A percentile compares a stretch with the other conserved stretches of the same genome.
Conservation (phyloP, 2,797 vertebrate genomes). For the Sphaeramia orbicularis region DNA sequence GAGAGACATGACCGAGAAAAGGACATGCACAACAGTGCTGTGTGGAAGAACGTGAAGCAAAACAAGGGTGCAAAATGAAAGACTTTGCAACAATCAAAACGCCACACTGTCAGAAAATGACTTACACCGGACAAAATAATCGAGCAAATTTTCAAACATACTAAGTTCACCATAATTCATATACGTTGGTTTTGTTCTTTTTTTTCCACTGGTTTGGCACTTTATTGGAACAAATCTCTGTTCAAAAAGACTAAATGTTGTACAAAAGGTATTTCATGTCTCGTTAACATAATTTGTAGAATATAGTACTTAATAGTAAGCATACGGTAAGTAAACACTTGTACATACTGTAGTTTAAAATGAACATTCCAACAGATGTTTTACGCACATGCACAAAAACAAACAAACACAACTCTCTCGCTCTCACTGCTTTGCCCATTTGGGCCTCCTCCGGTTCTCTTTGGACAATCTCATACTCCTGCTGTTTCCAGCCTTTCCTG, state of each 20-base stretch:
- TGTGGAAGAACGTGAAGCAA: conserved; percentile 76
- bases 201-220: conserved; percentile 94
- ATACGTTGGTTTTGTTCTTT: conserved; percentile 79
- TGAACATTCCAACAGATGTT: conserved; percentile 98
- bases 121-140: conserved; percentile 85
- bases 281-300: conserved; percentile 90
- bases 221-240: conserved; percentile 95
- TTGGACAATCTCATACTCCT: conserved; percentile 70
- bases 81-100: conserved; percentile 78
- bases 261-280: conserved; percentile 90
- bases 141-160: conserved; percentile 88
- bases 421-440: conserved; percentile 46
- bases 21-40: conserved; percentile 85
- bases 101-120: conserved; percentile 83
- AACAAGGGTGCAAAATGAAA: conserved; percentile 77
- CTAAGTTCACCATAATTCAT: conserved; percentile 84
- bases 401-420: conserved; percentile 84
- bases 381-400: conserved; percentile 96
- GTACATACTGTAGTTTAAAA: conserved; percentile 91
- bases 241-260: conserved; percentile 92
- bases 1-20: conserved; percentile 80
- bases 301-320: conserved; percentile 91
- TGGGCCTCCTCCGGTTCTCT: conserved; percentile 58
- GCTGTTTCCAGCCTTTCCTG: conserved; percentile 43
- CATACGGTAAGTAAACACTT: conserved; percentile 95